A percentile compares a stretch with the other conserved stretches of the same genome.
phyloP scores from a whole-genome alignment of 1,140 invertebrate species.

The Calosoma granatense region DNA sequence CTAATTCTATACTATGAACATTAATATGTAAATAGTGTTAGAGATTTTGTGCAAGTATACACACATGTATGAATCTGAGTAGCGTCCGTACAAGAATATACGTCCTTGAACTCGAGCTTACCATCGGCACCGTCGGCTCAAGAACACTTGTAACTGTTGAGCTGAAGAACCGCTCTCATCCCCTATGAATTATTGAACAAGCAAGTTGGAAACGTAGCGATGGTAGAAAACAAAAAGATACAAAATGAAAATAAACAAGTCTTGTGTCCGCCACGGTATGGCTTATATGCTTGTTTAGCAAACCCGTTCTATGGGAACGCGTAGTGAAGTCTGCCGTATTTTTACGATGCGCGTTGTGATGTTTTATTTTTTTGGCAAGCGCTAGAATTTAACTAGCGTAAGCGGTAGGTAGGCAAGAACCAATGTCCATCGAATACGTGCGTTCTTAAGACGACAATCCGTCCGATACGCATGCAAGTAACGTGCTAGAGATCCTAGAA shows the following conservation, averaged over 20 bases:
- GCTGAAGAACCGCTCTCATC: too few species aligned
- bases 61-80: background rate
- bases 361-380: too few species aligned
- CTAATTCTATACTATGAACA: background rate
- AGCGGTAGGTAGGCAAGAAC: too few species aligned
- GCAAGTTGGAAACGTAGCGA: background rate
- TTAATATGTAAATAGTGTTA: background rate
- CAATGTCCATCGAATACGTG: too few species aligned
- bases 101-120: background rate
- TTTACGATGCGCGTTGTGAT: too few species aligned
- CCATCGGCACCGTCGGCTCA: background rate
- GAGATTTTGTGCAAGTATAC: background rate
- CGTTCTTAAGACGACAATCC: too few species aligned
- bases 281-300: too few species aligned
- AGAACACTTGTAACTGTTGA: background rate
- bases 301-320: background rate
- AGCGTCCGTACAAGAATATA: background rate
- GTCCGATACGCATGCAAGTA: too few species aligned
- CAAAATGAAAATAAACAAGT: background rate
- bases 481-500: too few species aligned
- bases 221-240: background rate
- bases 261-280: too few species aligned
- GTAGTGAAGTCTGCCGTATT: too few species aligned
- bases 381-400: too few species aligned
- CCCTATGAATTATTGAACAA: background rate